A percentile compares a stretch with the other conserved stretches of the same genome.
phyloP scores from a whole-genome alignment of 92 coral and sea anemone genomes.

The Actinostola sp. region DNA sequence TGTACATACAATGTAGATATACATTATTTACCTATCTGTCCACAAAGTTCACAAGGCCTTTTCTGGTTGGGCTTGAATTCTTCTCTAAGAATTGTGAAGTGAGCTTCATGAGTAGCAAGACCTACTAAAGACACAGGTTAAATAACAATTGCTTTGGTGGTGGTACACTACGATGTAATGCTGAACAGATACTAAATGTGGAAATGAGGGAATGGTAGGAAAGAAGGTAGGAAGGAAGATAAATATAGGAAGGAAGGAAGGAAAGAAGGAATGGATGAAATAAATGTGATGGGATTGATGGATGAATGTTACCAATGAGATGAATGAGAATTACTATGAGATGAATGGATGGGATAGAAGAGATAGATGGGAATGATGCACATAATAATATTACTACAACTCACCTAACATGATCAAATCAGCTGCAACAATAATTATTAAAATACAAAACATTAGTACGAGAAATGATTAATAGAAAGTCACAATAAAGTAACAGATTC shows the following conservation, averaged over 20 bases:
- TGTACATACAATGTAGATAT: too few relatives aligned
- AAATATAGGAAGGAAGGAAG: background rate
- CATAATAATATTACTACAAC: constrained; percentile 35
- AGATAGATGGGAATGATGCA: background rate
- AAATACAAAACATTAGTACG: background rate
- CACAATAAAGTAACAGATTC: background rate
- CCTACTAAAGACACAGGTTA: constrained; percentile 45
- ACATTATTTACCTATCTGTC: constrained; percentile 75
- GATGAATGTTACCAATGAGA: too few relatives aligned
- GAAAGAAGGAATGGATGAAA: background rate
- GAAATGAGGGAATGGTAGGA: background rate
- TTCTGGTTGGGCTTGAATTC: constrained; percentile 95
- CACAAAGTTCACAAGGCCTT: constrained; percentile 96
- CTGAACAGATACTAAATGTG: background rate
- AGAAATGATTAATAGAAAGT: background rate
- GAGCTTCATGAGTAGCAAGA: constrained; percentile 95
- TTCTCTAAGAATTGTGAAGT: constrained; percentile 95
- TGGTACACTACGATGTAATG: too few relatives aligned
- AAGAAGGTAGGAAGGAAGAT: background rate
- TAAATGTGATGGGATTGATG: background rate
- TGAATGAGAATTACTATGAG: too few relatives aligned
- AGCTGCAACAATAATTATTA: constrained; percentile 58
- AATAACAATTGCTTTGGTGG: background rate
- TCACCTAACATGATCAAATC: constrained; percentile 98
- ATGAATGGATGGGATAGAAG: background rate